Evolutionary conservation across 2,888 invertebrate genomes (phyloP), one percentile per base, ranked within the genome.

Genomic region (Steinernema scapterisci): DNA sequence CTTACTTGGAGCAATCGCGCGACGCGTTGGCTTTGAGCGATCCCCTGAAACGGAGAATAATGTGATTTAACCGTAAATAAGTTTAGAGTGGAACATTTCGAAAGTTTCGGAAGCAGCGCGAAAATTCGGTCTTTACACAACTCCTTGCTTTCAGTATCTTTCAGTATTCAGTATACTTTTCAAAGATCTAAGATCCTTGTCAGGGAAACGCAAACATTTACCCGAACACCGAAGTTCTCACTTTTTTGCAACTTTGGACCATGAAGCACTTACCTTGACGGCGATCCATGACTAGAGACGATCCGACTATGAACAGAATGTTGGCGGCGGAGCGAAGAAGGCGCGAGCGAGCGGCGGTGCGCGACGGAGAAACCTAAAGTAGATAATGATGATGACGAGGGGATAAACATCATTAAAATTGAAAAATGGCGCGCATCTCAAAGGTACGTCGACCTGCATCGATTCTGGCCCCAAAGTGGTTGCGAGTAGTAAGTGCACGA

Each of bases 271-370:
- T 63, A 63, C 63, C 63, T 63, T 63, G 63, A 25, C 75, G 77
- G 71, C 73, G 77, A 54, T 77, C 72, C 77, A 77, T 77, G 71
- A 77, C 51, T 71, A 54, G 76, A 23, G 76, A 52, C 27, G 77
- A 77, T 70, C 77, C 75, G 25, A 76, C 72, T 27, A 77, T 54
- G 70, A 77, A 76, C 48, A 77, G 51, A 77, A 77, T 77, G 48
- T 73, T 77, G 70, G 71, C 70, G 31, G 63, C 54, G 54, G 25
- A 48, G 54, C 54, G 13, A 63, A 63, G 13, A 38, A 38, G 9
- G 52, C 21, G 52, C 52, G 63, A 38, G 63, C 31, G 63, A 31
- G 63, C 63, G 63, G 63, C 63, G 63, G 38, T 27, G 63, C 63
- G 63, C 63, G 63, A n/a, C 31, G 63, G 31, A 31, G 63, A 63